Percentiles rank a stretch among this genome's conserved stretches.
Evolutionary conservation across 2,113 vertebrate genomes (phyloP).

Genomic region (Apistogramma diplotaenia): DNA sequence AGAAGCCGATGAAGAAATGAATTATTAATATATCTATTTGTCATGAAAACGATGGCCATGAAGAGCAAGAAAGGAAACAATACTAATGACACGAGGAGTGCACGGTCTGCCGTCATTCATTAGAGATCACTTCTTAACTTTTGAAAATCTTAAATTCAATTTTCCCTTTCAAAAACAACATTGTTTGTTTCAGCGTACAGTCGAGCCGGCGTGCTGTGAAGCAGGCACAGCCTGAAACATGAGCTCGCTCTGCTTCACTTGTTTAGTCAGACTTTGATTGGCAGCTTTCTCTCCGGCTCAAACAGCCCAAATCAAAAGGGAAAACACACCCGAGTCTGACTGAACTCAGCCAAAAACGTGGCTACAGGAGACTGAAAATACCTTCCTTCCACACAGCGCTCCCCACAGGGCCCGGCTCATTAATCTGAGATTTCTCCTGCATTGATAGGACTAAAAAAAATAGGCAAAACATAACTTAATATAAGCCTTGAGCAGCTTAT

Average conservation of each 20-base stretch:
- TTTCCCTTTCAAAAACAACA: not conserved
- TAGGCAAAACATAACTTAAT: not conserved
- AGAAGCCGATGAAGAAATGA: not conserved
- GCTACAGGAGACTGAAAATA: not conserved
- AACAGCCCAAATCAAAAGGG: not conserved
- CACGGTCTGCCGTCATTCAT: not conserved
- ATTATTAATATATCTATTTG: not conserved
- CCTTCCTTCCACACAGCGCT: rapidly evolving
- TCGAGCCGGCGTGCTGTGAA: not conserved
- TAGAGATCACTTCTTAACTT: not conserved
- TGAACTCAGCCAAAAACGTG: not conserved
- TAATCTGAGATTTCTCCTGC: not conserved
- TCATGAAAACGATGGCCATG: not conserved
- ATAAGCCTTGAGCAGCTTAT: not conserved
- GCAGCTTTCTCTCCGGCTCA: not conserved
- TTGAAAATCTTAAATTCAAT: not conserved
- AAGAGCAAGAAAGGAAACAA: not conserved
- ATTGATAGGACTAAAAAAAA: not conserved
- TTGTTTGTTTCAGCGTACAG: not conserved
- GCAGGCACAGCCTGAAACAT: not conserved
- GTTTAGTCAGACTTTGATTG: not conserved
- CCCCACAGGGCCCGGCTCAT: not conserved
- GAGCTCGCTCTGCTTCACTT: not conserved
- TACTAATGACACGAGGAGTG: not conserved
- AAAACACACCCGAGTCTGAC: not conserved